phyloP scores from a whole-genome alignment of 2,888 invertebrate species.

The Melanchra persicariae region DNA sequence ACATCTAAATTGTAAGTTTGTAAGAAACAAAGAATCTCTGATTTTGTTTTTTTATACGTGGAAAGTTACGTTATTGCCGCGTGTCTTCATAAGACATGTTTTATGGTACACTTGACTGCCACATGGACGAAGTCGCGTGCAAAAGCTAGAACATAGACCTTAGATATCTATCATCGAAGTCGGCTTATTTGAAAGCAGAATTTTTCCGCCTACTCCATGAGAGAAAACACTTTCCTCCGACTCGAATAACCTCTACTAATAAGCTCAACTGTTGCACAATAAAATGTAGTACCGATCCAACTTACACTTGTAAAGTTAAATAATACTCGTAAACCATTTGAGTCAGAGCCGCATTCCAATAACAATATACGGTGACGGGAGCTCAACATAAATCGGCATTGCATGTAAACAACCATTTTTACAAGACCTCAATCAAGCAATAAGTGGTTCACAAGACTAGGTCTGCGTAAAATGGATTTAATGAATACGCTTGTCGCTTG shows the following conservation, averaged over 20 bases:
- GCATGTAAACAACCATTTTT: constrained; percentile 12
- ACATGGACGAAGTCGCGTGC: not conserved
- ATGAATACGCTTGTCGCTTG: constrained; percentile 24
- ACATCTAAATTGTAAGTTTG: not conserved
- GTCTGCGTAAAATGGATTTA: constrained; percentile 11
- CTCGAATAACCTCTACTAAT: not conserved
- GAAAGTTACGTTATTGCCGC: not conserved
- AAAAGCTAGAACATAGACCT: too few relatives aligned
- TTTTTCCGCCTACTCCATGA: not conserved
- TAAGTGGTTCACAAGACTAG: not conserved
- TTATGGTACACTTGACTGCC: not conserved
- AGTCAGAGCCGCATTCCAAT: constrained; percentile 29
- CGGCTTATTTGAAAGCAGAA: not conserved
- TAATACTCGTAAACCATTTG: constrained; percentile 35
- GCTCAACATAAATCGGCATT: constrained; percentile 49
- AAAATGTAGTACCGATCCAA: constrained; percentile 10
- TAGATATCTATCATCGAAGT: not conserved
- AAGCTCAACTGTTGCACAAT: constrained; percentile 21
- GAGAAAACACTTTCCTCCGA: not conserved
- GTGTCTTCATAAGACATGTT: not conserved
- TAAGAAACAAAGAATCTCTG: not conserved
- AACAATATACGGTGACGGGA: constrained; percentile 27
- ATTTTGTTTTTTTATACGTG: not conserved
- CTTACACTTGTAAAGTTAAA: constrained; percentile 5
- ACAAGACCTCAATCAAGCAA: not conserved